Conservation (phyloP, 2,113 vertebrate species). For the Chionomys nivalis region DNA sequence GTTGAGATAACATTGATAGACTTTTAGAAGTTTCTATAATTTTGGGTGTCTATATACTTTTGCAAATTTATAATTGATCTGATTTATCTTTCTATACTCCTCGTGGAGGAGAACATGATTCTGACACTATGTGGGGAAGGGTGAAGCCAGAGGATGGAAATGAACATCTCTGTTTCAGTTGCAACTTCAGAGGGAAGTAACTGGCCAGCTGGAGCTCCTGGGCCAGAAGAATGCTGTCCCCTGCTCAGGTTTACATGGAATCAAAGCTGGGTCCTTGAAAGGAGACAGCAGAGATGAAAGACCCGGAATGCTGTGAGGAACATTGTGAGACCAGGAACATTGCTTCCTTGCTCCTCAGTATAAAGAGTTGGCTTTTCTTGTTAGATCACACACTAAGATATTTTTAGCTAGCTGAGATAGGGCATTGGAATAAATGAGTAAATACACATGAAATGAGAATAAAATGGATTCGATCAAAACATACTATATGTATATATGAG, state of each 20-base stretch:
- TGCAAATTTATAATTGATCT: neutral
- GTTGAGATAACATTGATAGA: neutral
- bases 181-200: neutral
- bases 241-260: rapidly evolving
- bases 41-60: neutral
- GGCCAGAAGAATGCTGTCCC: neutral
- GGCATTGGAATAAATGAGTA: neutral
- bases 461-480: neutral
- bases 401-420: neutral
- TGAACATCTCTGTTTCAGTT: neutral
- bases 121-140: no score
- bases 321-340: neutral
- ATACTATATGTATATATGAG: neutral
- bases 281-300: neutral
- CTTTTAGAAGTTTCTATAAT: neutral
- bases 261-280: neutral
- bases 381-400: neutral
- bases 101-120: rapidly evolving
- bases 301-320: no score
- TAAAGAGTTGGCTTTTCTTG: neutral
- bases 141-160: rapidly evolving
- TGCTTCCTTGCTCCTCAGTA: neutral
- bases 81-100: neutral
- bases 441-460: neutral
- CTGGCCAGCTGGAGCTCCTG: neutral